Evolutionary conservation across 1,140 invertebrate species (phyloP).

Genomic region (Trichogramma pretiosum): DNA sequence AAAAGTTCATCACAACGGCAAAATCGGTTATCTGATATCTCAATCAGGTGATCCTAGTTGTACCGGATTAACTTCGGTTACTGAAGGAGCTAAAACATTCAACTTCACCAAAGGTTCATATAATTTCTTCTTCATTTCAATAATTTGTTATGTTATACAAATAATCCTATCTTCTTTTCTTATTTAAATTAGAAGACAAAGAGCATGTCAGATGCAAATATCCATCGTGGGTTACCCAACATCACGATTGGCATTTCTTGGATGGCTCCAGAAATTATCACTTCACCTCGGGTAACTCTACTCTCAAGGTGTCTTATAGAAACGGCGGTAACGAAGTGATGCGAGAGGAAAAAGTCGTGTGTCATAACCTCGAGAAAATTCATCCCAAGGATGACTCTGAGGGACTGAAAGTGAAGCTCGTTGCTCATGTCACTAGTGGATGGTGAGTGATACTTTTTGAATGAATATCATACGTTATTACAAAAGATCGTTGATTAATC

Average conservation of each 20-base stretch:
- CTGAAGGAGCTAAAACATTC: conserved; percentile 52
- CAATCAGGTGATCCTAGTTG: conserved; percentile 57
- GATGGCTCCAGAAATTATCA: conserved; percentile 48
- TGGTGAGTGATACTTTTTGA: conserved; percentile 41
- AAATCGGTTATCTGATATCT: conserved; percentile 45
- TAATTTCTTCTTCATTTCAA: conserved; percentile 1
- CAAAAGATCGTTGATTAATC: too few species aligned
- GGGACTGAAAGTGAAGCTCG: conserved; percentile 36
- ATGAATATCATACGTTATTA: too few species aligned
- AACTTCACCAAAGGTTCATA: conserved; percentile 49
- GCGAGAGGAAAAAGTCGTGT: conserved; percentile 43
- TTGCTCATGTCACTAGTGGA: conserved; percentile 48
- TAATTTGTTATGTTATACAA: neutral
- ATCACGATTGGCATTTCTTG: conserved; percentile 52
- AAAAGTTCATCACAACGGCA: conserved; percentile 37
- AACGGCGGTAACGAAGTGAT: conserved; percentile 22
- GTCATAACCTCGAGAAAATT: conserved; percentile 37
- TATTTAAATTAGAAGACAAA: conserved; percentile 35
- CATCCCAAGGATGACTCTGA: conserved; percentile 28
- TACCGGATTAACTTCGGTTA: conserved; percentile 49
- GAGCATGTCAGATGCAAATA: conserved; percentile 47
- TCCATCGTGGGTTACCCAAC: conserved; percentile 49
- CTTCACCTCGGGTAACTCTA: conserved; percentile 48
- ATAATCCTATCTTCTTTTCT: neutral
- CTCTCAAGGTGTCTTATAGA: conserved; percentile 37